These are phyloP conservation scores for Tetragonula carbonaria DNA, from an alignment of 2,888 invertebrate genomes.

Conservation along the genomic window DNA sequence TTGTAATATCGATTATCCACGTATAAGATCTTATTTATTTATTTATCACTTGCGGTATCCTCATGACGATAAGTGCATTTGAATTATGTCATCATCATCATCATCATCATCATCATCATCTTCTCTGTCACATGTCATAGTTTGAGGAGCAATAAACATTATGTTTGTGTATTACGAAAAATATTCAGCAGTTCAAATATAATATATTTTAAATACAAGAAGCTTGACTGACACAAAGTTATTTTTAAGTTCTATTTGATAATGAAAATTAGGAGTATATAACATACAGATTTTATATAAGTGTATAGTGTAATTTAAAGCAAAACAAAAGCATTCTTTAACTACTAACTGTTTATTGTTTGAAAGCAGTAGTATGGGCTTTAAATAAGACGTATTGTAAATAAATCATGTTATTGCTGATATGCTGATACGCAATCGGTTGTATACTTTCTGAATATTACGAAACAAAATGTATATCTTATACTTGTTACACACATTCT, in stretches of 20 bases:
- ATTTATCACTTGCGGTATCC: slow-evolving; percentile 67
- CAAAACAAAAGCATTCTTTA: slow-evolving; percentile 17
- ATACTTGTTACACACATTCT: slow-evolving; percentile 28
- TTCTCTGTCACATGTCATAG: slow-evolving; percentile 32
- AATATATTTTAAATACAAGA: slow-evolving; percentile 26
- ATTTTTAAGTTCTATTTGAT: slow-evolving; percentile 32
- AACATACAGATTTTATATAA: slow-evolving; percentile 40
- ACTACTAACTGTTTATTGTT: slow-evolving; percentile 31
- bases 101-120: no score
- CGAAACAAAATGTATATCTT: slow-evolving; percentile 19
- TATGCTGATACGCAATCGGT: slow-evolving; percentile 26
- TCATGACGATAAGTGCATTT: slow-evolving; percentile 63
- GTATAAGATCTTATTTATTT: slow-evolving; percentile 62
- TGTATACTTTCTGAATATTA: slow-evolving; percentile 31
- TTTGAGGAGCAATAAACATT: slow-evolving; percentile 21
- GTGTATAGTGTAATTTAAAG: slow-evolving; percentile 19
- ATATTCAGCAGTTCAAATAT: slow-evolving; percentile 28
- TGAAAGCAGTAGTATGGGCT: slow-evolving; percentile 24
- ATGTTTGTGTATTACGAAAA: slow-evolving; percentile 14
- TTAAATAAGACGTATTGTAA: slow-evolving; percentile 38
- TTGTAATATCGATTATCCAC: slow-evolving; percentile 58
- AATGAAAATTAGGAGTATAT: slow-evolving; percentile 19
- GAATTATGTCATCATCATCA: slow-evolving; percentile 55
- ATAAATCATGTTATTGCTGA: slow-evolving; percentile 45
- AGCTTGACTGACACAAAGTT: slow-evolving; percentile 42